Percentiles rank a stretch among this genome's conserved stretches.
Evolutionary conservation across 2,797 vertebrate genomes (phyloP).

Genomic region (Hydrophis major): DNA sequence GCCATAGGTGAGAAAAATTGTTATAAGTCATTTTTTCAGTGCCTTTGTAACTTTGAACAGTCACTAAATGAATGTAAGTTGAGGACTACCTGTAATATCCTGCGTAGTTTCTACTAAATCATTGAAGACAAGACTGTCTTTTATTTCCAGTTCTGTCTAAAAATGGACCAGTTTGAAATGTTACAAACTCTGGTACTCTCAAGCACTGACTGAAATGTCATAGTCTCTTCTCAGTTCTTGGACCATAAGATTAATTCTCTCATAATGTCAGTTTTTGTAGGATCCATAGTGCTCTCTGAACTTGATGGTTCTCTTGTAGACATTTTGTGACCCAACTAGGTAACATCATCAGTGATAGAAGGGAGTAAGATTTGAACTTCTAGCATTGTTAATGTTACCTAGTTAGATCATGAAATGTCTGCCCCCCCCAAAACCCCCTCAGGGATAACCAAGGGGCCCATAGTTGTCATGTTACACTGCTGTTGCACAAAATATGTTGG

Average conservation of each 20-base stretch:
- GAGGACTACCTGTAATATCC: neutral
- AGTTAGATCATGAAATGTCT: neutral
- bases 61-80: neutral
- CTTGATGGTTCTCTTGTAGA: neutral
- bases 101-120: neutral
- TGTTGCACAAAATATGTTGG: too few relatives aligned
- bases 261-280: neutral
- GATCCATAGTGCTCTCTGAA: neutral
- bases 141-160: neutral
- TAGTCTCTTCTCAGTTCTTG: neutral
- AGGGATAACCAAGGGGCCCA: neutral
- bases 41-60: neutral
- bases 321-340: neutral
- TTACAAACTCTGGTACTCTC: neutral
- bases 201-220: neutral
- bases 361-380: neutral
- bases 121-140: neutral
- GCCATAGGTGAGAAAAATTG: neutral
- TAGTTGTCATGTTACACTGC: too few relatives aligned
- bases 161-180: neutral
- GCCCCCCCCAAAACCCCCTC: too few relatives aligned
- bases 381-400: neutral
- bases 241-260: too few relatives aligned
- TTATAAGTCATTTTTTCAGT: neutral
- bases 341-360: neutral